Conservation (phyloP, 2,888 invertebrate genomes). For the Cepaea hortensis region DNA sequence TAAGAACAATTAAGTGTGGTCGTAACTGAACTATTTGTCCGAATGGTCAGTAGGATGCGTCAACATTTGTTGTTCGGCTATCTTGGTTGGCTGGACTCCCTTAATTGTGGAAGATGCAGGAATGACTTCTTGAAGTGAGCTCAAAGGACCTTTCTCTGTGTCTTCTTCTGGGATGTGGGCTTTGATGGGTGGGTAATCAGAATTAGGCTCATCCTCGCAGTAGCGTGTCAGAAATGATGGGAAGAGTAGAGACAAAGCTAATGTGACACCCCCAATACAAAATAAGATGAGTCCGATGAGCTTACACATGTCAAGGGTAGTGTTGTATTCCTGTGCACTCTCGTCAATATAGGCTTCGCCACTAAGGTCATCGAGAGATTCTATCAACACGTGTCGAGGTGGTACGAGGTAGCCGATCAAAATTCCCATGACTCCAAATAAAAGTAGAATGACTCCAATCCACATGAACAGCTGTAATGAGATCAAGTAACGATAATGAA, state of each 20-base stretch:
- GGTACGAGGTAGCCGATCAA: constrained; percentile 78
- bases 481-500: neutral
- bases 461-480: constrained; percentile 73
- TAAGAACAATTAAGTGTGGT: neutral
- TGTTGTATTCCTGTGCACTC: constrained; percentile 76
- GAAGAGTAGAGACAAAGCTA: constrained; percentile 77
- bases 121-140: constrained; percentile 72
- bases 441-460: constrained; percentile 77
- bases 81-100: constrained; percentile 74
- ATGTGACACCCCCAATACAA: constrained; percentile 77
- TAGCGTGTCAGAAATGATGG: constrained; percentile 77
- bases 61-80: constrained; percentile 63
- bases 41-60: constrained; percentile 53
- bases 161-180: constrained; percentile 57
- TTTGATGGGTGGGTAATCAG: constrained; percentile 64
- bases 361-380: constrained; percentile 18
- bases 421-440: constrained; percentile 77
- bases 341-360: constrained; percentile 71
- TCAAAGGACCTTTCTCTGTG: constrained; percentile 61
- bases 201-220: constrained; percentile 72
- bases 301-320: constrained; percentile 77
- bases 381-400: constrained; percentile 55
- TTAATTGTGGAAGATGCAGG: constrained; percentile 73
- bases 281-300: constrained; percentile 78
- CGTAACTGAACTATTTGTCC: neutral